These are phyloP conservation scores for Pituophis catenifer DNA, from an alignment of 2,113 vertebrate species.

Conservation along the genomic window DNA sequence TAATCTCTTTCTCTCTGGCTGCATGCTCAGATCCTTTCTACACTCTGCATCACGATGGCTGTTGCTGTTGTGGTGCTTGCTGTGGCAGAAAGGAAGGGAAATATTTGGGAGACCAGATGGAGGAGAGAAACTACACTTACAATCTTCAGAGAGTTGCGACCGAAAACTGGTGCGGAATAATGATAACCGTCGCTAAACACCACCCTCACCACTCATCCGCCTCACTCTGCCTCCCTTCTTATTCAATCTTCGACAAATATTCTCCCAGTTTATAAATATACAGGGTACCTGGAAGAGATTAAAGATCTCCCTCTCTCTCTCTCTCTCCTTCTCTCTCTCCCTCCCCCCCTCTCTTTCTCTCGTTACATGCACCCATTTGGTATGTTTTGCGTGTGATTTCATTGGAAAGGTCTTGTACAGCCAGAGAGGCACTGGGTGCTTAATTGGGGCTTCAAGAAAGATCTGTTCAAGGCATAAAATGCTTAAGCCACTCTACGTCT, in stretches of 20 bases:
- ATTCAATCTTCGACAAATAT: conserved; percentile 40
- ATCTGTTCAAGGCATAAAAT: background rate
- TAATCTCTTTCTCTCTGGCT: conserved; percentile 82
- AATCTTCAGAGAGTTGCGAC: conserved; percentile 41
- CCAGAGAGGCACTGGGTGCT: background rate
- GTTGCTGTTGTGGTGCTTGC: background rate
- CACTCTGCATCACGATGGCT: conserved; percentile 71
- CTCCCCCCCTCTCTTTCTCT: background rate
- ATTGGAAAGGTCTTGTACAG: background rate
- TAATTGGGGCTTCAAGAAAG: background rate
- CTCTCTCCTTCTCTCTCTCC: background rate
- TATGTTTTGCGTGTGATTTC: background rate
- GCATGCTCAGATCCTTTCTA: conserved; percentile 82
- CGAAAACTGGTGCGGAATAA: conserved; percentile 24
- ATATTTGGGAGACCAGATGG: background rate
- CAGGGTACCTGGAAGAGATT: conserved; percentile 11
- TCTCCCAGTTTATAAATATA: conserved; percentile 39
- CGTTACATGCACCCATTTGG: background rate
- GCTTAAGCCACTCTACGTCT: background rate
- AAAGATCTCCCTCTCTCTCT: conserved; percentile 25
- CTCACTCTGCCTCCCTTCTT: background rate
- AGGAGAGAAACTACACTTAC: background rate
- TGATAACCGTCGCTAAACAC: background rate
- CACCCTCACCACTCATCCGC: background rate
- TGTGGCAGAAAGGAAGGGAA: background rate